Evolutionary conservation across 2,888 invertebrate species (phyloP), one percentile per base, ranked within the genome.

Genomic region (Rhagium mordax): DNA sequence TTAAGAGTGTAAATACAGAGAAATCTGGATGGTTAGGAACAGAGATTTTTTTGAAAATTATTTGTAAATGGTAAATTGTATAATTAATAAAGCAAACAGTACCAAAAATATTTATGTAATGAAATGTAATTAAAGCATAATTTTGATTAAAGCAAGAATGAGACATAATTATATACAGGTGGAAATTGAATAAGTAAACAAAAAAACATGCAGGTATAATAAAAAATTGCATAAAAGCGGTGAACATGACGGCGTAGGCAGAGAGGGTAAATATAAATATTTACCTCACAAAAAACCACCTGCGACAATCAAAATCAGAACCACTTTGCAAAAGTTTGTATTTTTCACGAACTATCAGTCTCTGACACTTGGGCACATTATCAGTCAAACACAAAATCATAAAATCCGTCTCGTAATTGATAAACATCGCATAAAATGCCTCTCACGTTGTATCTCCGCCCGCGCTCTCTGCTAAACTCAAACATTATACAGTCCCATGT

Each of bases 201-300:
- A 24, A 24, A 33, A n/a, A n/a, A n/a, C n/a, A n/a, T n/a, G n/a
- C 65, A 65, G 53, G 65, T 53, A 53, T 65, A 53, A 65, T 16
- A 53, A 10, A 18, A 65, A 57, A 57, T 57, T 57, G 67, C 57
- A 53, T 61, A 69, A 69, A 66, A 69, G 69, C 69, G 60, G 69
- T 69, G 49, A 60, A 57, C 60, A 61, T 69, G 69, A 61, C 29
- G 55, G 55, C 66, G 41, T 66, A 67, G 70, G 73, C 72, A 64
- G 65, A 65, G 68, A 66, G 82, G 84, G 81, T 82, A 81, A 82
- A 82, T 80, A 81, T 81, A 81, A 82, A 81, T 79, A 83, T 85
- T 86, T 86, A 86, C 86, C 86, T 86, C 83, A 82, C 81, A 83
- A 84, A 81, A 83, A 84, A 85, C 85, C 86, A 86, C 86, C 86